These are phyloP conservation scores for Calypte anna DNA, from an alignment of 2,113 vertebrate species.

Conservation along the genomic window DNA sequence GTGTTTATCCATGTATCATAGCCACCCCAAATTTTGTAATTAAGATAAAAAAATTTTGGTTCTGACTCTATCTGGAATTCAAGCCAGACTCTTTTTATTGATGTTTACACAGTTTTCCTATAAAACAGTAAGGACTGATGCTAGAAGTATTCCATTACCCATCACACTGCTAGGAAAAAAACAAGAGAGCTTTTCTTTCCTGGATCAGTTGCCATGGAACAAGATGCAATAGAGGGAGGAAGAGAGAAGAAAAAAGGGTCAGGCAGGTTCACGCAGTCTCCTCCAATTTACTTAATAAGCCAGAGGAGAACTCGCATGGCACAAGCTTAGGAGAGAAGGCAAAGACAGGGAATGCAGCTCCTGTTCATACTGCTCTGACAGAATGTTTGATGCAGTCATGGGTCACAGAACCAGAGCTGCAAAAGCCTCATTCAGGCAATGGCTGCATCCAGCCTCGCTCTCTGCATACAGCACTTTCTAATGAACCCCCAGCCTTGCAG, in stretches of 20 bases:
- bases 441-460: not conserved
- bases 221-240: not conserved
- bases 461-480: not conserved
- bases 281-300: not conserved
- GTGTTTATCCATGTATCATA: not conserved
- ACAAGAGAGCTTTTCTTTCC: not conserved
- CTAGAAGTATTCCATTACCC: not conserved
- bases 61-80: not conserved
- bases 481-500: not conserved
- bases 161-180: not conserved
- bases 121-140: not conserved
- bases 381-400: not conserved
- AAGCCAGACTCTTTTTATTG: not conserved
- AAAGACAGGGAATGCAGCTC: not conserved
- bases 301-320: not conserved
- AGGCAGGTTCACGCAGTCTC: not conserved
- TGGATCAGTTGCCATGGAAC: not conserved
- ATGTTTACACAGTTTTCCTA: not conserved
- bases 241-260: not conserved
- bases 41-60: not conserved
- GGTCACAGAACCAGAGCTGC: not conserved
- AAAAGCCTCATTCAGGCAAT: not conserved
- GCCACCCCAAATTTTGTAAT: not conserved
- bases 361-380: fast-evolving
- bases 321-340: not conserved